Evolutionary conservation across 2,797 vertebrate species (phyloP).

Genomic region (Danio kyathit): DNA sequence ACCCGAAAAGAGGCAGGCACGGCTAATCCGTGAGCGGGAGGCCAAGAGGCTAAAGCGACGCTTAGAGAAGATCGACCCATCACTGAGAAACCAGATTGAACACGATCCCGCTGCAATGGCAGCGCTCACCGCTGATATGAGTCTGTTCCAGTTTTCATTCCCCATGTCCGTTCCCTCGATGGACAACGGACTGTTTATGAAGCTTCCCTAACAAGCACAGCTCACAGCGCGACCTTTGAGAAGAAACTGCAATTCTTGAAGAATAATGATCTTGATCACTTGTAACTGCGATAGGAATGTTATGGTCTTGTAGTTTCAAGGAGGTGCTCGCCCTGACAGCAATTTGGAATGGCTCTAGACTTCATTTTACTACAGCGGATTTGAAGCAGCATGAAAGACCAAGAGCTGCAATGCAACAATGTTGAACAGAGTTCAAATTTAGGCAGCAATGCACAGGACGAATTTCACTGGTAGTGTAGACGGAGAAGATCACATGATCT

Average conservation of each 20-base stretch:
- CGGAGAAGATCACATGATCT: neutral
- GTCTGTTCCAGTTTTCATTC: slow-evolving; percentile 93
- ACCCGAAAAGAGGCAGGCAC: slow-evolving; percentile 93
- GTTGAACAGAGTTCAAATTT: neutral
- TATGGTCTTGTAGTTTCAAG: slow-evolving; percentile 15
- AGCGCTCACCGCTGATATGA: slow-evolving; percentile 95
- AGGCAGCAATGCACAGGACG: neutral
- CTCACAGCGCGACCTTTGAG: slow-evolving; percentile 46
- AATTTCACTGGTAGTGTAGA: neutral
- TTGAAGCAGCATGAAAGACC: neutral
- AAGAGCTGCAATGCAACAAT: neutral
- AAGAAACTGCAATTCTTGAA: neutral
- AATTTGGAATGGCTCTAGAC: neutral
- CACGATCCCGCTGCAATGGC: slow-evolving; percentile 97
- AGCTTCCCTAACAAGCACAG: slow-evolving; percentile 73
- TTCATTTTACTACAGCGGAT: neutral
- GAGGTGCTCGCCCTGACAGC: slow-evolving; percentile 6
- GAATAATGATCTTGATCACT: slow-evolving; percentile 3
- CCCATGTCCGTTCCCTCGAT: slow-evolving; percentile 90
- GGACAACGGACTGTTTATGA: slow-evolving; percentile 91
- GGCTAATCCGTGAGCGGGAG: slow-evolving; percentile 93
- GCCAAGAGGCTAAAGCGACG: slow-evolving; percentile 95
- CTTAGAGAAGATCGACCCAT: slow-evolving; percentile 97
- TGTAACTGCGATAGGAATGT: neutral
- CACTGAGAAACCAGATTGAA: slow-evolving; percentile 94